phyloP scores from a whole-genome alignment of 2,113 vertebrate species.

The Leptobrachium leishanense region DNA sequence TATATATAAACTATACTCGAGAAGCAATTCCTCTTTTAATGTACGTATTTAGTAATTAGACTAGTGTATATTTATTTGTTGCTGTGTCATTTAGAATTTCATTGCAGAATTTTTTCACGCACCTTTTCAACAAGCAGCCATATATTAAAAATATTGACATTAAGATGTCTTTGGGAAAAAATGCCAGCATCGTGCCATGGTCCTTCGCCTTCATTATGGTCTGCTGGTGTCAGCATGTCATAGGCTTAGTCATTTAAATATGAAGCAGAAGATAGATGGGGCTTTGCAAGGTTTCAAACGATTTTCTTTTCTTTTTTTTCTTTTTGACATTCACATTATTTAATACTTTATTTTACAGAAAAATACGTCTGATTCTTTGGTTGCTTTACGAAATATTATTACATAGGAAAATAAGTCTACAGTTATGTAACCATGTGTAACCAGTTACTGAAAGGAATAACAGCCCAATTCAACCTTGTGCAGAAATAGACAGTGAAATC shows the following conservation, averaged over 20 bases:
- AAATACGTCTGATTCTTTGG: neutral
- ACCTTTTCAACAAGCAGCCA: constrained; percentile 18
- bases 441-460: no score
- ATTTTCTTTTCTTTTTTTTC: neutral
- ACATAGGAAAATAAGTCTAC: neutral
- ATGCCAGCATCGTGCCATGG: neutral
- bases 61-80: no score
- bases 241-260: neutral
- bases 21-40: neutral
- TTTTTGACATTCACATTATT: neutral
- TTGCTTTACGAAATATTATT: neutral
- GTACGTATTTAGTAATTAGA: no score
- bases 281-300: neutral
- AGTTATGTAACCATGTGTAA: neutral
- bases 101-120: constrained; percentile 4
- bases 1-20: constrained; percentile 4
- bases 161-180: constrained; percentile 28
- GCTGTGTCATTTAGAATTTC: constrained; percentile 8
- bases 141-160: constrained; percentile 17
- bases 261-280: neutral
- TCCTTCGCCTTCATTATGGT: constrained; percentile 1
- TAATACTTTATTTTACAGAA: neutral
- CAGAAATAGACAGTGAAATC: no score
- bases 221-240: constrained; percentile 15
- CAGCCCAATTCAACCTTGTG: no score